Conservation (phyloP, 2,113 vertebrate species). For the Sebastes schlegelii region DNA sequence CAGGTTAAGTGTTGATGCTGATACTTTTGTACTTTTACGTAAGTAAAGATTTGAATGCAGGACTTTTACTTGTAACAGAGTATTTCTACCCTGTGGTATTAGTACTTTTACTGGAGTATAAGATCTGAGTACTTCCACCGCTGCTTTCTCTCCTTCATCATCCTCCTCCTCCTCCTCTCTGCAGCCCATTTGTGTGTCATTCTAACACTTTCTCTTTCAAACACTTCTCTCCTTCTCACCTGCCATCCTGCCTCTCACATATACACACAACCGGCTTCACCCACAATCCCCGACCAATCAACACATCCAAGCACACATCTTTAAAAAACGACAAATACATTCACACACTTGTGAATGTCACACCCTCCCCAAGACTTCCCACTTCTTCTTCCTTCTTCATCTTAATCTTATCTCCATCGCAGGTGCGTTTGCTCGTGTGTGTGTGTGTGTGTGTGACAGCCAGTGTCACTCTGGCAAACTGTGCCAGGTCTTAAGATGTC, state of each 20-base stretch:
- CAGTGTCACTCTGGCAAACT: slow-evolving; percentile 31
- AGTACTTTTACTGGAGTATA: too few relatives aligned
- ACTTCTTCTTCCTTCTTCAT: slow-evolving; percentile 33
- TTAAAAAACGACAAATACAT: slow-evolving; percentile 61
- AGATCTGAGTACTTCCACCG: too few relatives aligned
- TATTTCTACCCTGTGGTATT: too few relatives aligned
- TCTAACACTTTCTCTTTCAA: slow-evolving; percentile 58
- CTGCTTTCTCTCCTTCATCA: slow-evolving; percentile 1
- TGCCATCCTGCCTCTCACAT: slow-evolving; percentile 53
- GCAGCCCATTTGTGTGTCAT: slow-evolving; percentile 66
- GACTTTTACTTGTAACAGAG: too few relatives aligned
- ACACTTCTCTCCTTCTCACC: slow-evolving; percentile 72
- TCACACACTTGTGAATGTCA: slow-evolving; percentile 51
- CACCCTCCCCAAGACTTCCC: slow-evolving; percentile 48
- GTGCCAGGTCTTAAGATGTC: slow-evolving; percentile 68
- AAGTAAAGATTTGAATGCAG: too few relatives aligned
- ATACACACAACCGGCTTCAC: slow-evolving; percentile 26
- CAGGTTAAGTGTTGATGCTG: too few relatives aligned
- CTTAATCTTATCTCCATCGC: slow-evolving; percentile 31
- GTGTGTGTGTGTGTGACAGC: slow-evolving; percentile 24
- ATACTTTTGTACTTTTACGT: too few relatives aligned
- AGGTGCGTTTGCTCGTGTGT: slow-evolving; percentile 43
- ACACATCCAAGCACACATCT: slow-evolving; percentile 52
- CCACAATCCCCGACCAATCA: slow-evolving; percentile 61
- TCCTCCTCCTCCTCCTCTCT: slow-evolving; percentile 19